Evolutionary conservation across 2,888 invertebrate genomes (phyloP).

Genomic region (Galerucella nymphaeae): DNA sequence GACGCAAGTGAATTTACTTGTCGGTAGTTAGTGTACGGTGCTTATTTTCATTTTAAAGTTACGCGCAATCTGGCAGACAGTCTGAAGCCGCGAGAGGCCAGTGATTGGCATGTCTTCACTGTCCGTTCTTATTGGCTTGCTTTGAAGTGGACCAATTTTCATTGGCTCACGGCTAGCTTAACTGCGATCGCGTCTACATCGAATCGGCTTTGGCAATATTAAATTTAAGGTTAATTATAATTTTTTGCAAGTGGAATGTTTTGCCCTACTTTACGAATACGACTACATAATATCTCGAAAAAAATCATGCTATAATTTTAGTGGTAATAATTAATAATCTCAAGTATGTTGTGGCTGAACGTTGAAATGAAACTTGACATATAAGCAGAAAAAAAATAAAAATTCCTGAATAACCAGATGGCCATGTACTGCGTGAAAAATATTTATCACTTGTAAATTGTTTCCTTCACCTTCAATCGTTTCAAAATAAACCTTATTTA

Average conservation of each 20-base stretch:
- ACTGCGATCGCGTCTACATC: no score
- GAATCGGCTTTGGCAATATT: no score
- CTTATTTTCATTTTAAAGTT: no score
- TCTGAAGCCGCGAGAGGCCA: no score
- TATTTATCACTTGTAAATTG: not conserved
- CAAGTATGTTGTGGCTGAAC: not conserved
- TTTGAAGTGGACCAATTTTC: no score
- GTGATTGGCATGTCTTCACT: no score
- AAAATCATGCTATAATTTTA: not conserved
- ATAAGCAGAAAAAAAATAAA: not conserved
- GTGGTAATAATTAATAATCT: not conserved
- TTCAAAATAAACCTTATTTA: no score
- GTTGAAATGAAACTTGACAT: conserved; percentile 8
- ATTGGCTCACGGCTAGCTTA: no score
- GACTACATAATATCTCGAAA: not conserved
- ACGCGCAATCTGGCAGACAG: no score
- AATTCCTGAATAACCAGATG: not conserved
- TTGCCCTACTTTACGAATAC: not conserved
- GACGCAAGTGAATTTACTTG: no score
- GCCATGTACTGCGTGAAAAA: not conserved
- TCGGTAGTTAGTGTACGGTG: no score
- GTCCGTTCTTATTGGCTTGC: no score
- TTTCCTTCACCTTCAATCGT: not conserved
- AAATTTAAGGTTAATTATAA: not conserved
- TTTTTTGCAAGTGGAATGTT: not conserved